Evolutionary conservation across 2,113 vertebrate species (phyloP), one percentile per base, ranked within the genome.

Genomic region (Thunnus maccoyii): DNA sequence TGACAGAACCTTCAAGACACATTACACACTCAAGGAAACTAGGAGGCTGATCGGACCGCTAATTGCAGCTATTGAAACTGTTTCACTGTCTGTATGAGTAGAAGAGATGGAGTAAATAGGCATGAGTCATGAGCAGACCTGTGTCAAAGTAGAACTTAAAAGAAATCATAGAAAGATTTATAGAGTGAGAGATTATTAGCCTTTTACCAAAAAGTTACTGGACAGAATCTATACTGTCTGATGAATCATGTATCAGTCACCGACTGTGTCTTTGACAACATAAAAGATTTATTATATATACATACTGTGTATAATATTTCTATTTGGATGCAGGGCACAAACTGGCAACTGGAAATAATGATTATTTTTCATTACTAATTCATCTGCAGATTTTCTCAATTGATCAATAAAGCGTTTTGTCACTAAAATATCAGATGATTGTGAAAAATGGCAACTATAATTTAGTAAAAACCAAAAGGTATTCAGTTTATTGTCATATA

Each of bases 1-100:
- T 47, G 89, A 87, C 92, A 88, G 78, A 60, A 77, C 65, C 79
- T 80, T 91, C 85, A 66, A 76, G 46, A 84, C 68, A 64, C 66
- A 82, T 90, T 84, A 87, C 18, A 64, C 70, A 78, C 79, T 71
- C 36, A 32, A 5, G 32, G 57, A 79, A 65, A 67, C 10, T 36
- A 4, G 5, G 47, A 65, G 25, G 54, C 16, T 50, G 61, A 86
- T 72, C 25, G 73, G 64, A 51, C 16, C 18, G 55, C 58, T 86
- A 83, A 90, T 72, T 76, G 68, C 44, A 78, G 75, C 71, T 55
- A 84, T 9, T 78, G 61, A 61, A 74, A 74, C 48, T 1, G 61
- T 80, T 55, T 18, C 32, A 60, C 73, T 50, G 22, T 56, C 30
- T 6, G 51, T 52, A 17, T 36, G 18, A 76, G 61, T 6, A 41